phyloP scores from a whole-genome alignment of 1,140 invertebrate species.

The Tetragnatha versicolor region DNA sequence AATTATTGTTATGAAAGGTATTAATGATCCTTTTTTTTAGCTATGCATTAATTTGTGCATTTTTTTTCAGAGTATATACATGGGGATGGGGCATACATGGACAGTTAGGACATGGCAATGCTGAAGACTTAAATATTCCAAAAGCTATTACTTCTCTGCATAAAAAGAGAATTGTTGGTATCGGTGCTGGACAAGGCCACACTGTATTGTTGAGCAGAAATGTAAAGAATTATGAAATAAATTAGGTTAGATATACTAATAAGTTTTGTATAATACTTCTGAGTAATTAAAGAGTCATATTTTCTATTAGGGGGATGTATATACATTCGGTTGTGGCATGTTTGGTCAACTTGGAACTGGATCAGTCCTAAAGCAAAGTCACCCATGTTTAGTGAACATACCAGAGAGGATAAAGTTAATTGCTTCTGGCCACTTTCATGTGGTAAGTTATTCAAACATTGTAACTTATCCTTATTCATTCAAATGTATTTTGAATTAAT shows the following conservation, averaged over 20 bases:
- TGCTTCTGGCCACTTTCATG: constrained; percentile 81
- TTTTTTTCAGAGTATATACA: constrained; percentile 63
- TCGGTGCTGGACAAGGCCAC: constrained; percentile 79
- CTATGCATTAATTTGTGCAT: neutral
- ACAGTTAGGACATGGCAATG: constrained; percentile 78
- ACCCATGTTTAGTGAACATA: constrained; percentile 70
- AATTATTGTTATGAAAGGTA: too few relatives aligned
- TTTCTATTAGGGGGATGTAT: constrained; percentile 70
- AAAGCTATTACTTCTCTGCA: constrained; percentile 66
- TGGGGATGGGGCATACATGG: constrained; percentile 84
- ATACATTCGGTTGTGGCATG: constrained; percentile 78
- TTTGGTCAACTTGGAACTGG: constrained; percentile 81
- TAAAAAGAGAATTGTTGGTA: constrained; percentile 66
- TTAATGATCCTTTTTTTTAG: too few relatives aligned
- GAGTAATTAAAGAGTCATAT: neutral
- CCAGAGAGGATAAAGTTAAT: constrained; percentile 72
- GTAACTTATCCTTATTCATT: neutral
- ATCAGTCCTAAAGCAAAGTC: constrained; percentile 69
- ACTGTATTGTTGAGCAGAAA: constrained; percentile 72
- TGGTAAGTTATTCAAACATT: constrained; percentile 69
- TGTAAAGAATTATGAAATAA: too few relatives aligned
- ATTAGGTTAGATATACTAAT: too few relatives aligned
- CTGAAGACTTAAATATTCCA: constrained; percentile 73
- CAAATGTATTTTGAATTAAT: neutral
- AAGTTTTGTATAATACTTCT: neutral